Evolutionary conservation across 1,140 invertebrate species (phyloP), one percentile per base, ranked within the genome.

Genomic region (Hylaeus anthracinus): DNA sequence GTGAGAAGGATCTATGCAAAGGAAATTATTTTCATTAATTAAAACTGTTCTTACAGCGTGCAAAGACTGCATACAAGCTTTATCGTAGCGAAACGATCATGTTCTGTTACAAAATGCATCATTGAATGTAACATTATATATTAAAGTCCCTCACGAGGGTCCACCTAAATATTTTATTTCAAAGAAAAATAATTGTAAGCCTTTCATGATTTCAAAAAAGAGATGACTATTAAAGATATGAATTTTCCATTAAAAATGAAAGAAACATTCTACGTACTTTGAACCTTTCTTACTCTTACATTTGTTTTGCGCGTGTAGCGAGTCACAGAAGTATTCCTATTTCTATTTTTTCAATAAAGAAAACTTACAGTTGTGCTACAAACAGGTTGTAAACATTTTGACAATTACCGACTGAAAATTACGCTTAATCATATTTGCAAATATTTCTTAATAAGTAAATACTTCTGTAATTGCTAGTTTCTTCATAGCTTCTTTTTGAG

Each of bases 201-300:
- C 88, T 90, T 82, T 88, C 89, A 84, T 89, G 73, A 90, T 84
- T 91, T 90, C 76, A 85, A 85, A 88, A 90, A 85, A 90, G 84
- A 89, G 91, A 89, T 88, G 89, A 92, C 88, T 90, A 92, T 92
- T 91, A 91, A 92, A 92, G 88, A 90, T 89, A 90, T 88, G 86
- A 92, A 92, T 91, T 92, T 92, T 92, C 72, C 88, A 92, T 83
- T 86, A 91, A 88, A 87, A 83, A 45, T 45, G 5, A 39, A 10
- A 55, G 56, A 14, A 56, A 72, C 1, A 45, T 41, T 64, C 39
- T 72, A 79, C 67, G 14, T 53, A 0, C 12, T 43, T 48, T 10
- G 5, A 53, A 48, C 53, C 65, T 48, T 10, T 63, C 15, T 51
- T 10, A 51, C 9, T 51, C 51, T 51, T 9, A 51, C 9, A 51